phyloP scores from a whole-genome alignment of 2,888 invertebrate genomes.

The Sinelater perroti region DNA sequence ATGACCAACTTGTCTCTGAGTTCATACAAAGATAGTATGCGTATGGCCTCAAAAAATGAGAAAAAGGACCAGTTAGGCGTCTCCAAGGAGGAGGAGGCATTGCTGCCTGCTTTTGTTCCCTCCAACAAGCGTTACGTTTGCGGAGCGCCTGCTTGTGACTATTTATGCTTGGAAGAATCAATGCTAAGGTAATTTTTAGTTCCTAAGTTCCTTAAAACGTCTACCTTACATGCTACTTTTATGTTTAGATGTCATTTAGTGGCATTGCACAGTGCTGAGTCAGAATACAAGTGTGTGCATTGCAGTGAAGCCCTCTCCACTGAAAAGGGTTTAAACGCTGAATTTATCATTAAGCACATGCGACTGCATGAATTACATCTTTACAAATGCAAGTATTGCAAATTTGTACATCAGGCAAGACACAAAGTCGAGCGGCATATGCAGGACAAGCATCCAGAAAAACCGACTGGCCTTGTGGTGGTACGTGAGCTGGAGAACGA shows the following conservation, averaged over 20 bases:
- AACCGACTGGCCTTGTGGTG: constrained; percentile 61
- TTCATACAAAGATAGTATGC: constrained; percentile 57
- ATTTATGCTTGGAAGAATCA: constrained; percentile 74
- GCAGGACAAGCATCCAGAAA: constrained; percentile 67
- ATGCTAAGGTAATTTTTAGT: constrained; percentile 63
- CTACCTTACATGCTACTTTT: too few species aligned
- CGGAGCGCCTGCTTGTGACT: constrained; percentile 74
- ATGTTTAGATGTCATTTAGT: constrained; percentile 72
- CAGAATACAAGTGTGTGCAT: constrained; percentile 69
- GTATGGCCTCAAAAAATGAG: constrained; percentile 55
- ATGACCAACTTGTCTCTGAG: constrained; percentile 86
- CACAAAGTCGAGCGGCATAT: constrained; percentile 74
- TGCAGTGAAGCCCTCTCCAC: constrained; percentile 69
- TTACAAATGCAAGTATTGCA: constrained; percentile 77
- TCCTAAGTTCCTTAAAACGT: too few species aligned
- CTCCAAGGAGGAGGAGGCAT: constrained; percentile 27
- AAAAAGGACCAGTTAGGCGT: constrained; percentile 30
- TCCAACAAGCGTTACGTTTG: constrained; percentile 67
- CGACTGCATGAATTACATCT: constrained; percentile 77
- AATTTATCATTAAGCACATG: constrained; percentile 76
- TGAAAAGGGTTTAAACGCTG: constrained; percentile 61
- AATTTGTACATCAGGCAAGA: constrained; percentile 70
- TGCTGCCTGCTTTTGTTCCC: constrained; percentile 40
- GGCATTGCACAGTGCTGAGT: constrained; percentile 72
- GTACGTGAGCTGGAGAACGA: constrained; percentile 59